Evolutionary conservation across 1,140 invertebrate genomes (phyloP), one percentile per base, ranked within the genome.

Genomic region (Aphelinus atriplicis): DNA sequence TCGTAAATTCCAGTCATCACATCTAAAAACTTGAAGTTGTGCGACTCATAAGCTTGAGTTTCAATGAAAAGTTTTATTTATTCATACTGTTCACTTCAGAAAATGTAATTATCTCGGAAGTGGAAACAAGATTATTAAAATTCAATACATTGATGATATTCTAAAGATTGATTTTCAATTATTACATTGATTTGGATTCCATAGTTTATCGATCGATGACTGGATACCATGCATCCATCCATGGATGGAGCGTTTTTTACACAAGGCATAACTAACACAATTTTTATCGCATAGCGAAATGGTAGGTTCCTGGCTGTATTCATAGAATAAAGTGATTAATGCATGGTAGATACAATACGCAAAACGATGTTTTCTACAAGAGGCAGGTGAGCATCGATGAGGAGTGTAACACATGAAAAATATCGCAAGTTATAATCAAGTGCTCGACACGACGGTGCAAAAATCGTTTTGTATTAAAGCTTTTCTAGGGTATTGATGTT

Each of bases 291-390:
- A 81, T 80, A 81, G 80, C 80, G 73, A 80, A 77, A 76, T 69
- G 46, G 10, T 72, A 81, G 80, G 81, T 81, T 76, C 60, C 53
- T 78, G 75, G 78, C 73, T 75, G 67, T 80, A 81, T 81, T 81
- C 79, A 81, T 78, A 81, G 80, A 81, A 81, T 81, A 81, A 81
- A 81, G 75, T 81, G 78, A 73, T 45, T 69, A 69, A 81, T 71
- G 76, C 80, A 81, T 78, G 76, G 71, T 77, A 80, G 77, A 80
- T 81, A 81, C 75, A 81, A 78, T 76, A 77, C 77, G 73, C 53
- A 69, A 69, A 69, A 60, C 56, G 47, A 69, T 69, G 46, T 69
- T 60, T 69, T 48, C 45, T 69, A 60, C 6, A 50, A 60, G 46
- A 60, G 47, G 4, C 26, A 43, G 26, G 7, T 69, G 47, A 60